Conservation (phyloP, 2,113 vertebrate species). For the Channa maculata region DNA sequence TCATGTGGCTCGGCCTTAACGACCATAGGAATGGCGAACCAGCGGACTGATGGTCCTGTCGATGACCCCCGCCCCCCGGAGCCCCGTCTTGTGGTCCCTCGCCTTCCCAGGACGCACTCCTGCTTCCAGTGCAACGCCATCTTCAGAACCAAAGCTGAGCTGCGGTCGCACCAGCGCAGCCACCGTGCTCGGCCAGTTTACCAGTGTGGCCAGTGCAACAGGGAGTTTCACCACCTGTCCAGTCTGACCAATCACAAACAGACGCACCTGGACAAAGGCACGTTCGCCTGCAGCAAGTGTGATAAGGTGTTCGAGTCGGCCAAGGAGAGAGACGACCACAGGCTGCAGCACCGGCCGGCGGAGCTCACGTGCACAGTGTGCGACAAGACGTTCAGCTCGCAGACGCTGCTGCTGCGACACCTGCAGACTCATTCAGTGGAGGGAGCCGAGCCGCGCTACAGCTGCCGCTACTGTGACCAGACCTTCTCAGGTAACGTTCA, state of each 20-base stretch:
- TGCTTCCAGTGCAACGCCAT: slow-evolving; percentile 75
- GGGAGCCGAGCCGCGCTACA: slow-evolving; percentile 51
- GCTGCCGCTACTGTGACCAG: slow-evolving; percentile 77
- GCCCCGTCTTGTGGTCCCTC: slow-evolving; percentile 16
- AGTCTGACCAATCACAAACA: slow-evolving; percentile 76
- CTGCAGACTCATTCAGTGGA: slow-evolving; percentile 68
- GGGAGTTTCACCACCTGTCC: slow-evolving; percentile 68
- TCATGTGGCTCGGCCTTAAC: slow-evolving; percentile 24
- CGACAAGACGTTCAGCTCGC: slow-evolving; percentile 60
- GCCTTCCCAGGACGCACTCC: slow-evolving; percentile 33
- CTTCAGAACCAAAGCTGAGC: slow-evolving; percentile 63
- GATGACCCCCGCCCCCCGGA: slow-evolving; percentile 16
- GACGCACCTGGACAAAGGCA: slow-evolving; percentile 46
- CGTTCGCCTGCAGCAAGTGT: slow-evolving; percentile 53
- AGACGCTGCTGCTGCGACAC: slow-evolving; percentile 70
- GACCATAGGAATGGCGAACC: rapidly evolving
- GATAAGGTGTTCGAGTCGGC: slow-evolving; percentile 43
- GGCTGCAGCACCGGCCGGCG: slow-evolving; percentile 51
- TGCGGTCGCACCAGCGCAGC: slow-evolving; percentile 60
- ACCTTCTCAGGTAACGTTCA: slow-evolving; percentile 56
- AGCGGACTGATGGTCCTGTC: neutral
- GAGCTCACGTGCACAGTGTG: slow-evolving; percentile 67
- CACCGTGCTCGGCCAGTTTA: slow-evolving; percentile 73
- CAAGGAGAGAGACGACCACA: slow-evolving; percentile 47
- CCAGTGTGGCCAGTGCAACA: slow-evolving; percentile 64